Evolutionary conservation across 2,113 vertebrate genomes (phyloP), one percentile per base, ranked within the genome.

Genomic region (Microcebus jonahi): DNA sequence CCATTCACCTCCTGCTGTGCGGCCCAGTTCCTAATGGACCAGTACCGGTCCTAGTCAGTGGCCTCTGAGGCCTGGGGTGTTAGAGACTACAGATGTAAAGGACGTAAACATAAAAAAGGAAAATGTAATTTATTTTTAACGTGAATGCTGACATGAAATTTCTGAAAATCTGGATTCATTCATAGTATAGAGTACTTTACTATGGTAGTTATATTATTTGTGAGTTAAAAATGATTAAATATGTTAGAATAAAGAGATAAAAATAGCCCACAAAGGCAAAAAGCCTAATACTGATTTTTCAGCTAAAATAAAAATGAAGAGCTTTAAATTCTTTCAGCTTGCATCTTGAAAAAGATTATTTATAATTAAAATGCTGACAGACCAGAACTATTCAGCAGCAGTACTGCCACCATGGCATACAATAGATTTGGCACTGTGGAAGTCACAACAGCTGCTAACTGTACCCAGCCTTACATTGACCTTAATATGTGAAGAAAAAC

Each of bases 231-330:
- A 63, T 73, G n/a, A 75, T 70, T 91, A 84, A 96, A 45, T 81
- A 81, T 61, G 34, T 15, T 71, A 94, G 31, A 91, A 83, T 42
- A 80, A 86, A 96, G 17, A 82, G 53, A 95, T 36, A 87, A 90
- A 96, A 96, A 65, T 21, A 94, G 63, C 14, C 39, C 57, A 34
- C 70, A 91, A 90, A 92, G 48, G n/a, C 59, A 95, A 88, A 91
- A 90, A 42, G n/a, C 3, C 75, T 96, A 75, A 82, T 87, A 57
- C 8, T 14, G 65, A 81, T 42, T 79, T 94, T 87, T 94, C 29
- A 88, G 61, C 45, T 76, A 75, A 88, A 31, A 92, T 45, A 63
- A 85, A 65, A 77, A 67, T 36, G 27, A 91, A 83, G 75, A 63
- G 8, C 29, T 75, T 9, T 25, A 50, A 90, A 23, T 90, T 48